These are phyloP conservation scores for Saturnia japonica DNA, from an alignment of 2,888 invertebrate genomes.

Conservation along the genomic window DNA sequence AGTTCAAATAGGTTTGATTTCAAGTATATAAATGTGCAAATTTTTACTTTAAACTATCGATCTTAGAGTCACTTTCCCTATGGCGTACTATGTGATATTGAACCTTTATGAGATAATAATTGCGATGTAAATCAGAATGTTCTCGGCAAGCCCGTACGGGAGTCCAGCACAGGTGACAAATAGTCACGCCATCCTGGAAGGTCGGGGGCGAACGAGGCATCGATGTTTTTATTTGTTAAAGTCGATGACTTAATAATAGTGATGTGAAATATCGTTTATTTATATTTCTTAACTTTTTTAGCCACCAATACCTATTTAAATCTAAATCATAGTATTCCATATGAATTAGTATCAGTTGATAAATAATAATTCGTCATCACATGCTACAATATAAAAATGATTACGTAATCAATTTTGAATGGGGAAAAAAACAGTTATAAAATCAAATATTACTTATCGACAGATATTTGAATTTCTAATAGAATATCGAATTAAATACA, in stretches of 20 bases:
- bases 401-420: neutral
- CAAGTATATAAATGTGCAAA: slow-evolving; percentile 24
- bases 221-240: slow-evolving; percentile 75
- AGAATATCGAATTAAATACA: neutral
- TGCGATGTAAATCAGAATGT: slow-evolving; percentile 77
- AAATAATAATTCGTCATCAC: neutral
- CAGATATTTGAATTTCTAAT: neutral
- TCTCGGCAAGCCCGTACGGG: slow-evolving; percentile 72
- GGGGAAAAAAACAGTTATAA: neutral
- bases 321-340: neutral
- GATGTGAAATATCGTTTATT: slow-evolving; percentile 34
- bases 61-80: slow-evolving; percentile 35
- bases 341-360: neutral
- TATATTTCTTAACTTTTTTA: neutral
- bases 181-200: slow-evolving; percentile 76
- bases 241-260: slow-evolving; percentile 77
- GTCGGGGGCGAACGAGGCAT: slow-evolving; percentile 68
- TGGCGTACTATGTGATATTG: slow-evolving; percentile 26
- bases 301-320: neutral
- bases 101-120: slow-evolving; percentile 40
- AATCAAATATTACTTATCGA: neutral
- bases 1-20: slow-evolving; percentile 31
- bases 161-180: slow-evolving; percentile 80
- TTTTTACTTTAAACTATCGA: slow-evolving; percentile 25
- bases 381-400: neutral